Evolutionary conservation across 35 echinoderm and acorn worm species (phyloP), one percentile per base, ranked within the genome.

Genomic region (Apostichopus californicus): DNA sequence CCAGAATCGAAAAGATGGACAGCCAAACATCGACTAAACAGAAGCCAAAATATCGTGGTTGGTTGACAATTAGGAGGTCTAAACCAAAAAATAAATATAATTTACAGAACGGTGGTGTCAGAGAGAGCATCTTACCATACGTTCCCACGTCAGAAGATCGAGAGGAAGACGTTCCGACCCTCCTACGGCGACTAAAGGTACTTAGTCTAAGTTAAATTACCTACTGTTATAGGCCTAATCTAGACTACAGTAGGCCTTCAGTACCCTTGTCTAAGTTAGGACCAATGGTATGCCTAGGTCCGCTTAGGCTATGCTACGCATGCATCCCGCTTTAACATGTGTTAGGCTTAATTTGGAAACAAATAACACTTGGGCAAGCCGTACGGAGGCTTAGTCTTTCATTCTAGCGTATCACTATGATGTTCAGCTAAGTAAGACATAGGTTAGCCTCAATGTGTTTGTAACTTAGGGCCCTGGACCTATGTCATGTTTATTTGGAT

Each of bases 71-170:
- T 18, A 55, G 89, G n/a, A 72, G 89, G 59, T 78, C 89, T 11
- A 91, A 91, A 54, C 89, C 89, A 13, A 91, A 91, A 59, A 77
- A 91, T 57, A 91, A 91, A 34, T 91, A 91, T 18, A 91, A 91
- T 34, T 59, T 91, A 9, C 89, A 91, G 3, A 91, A 91, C 59
- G 89, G 89, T n/a, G 12, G 53, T 60, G 71, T 68, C 1, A 77
- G 52, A 57, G 89, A 79, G 53, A 79, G 77, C 9, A 59, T 78
- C 59, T 59, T 91, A 15, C 89, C 89, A 20, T 79, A 91, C 25
- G 77, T 91, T 59, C 89, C 89, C 4, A 56, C 89, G 5, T 34
- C 46, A 14, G 89, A 91, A 78, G 89, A 91, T 22, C 25, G 21
- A 25, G 73, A 79, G 10, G 89, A 91, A 56, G 89, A 91, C 25